phyloP scores from a whole-genome alignment of 2,888 invertebrate species.

The Papilio gigon region DNA sequence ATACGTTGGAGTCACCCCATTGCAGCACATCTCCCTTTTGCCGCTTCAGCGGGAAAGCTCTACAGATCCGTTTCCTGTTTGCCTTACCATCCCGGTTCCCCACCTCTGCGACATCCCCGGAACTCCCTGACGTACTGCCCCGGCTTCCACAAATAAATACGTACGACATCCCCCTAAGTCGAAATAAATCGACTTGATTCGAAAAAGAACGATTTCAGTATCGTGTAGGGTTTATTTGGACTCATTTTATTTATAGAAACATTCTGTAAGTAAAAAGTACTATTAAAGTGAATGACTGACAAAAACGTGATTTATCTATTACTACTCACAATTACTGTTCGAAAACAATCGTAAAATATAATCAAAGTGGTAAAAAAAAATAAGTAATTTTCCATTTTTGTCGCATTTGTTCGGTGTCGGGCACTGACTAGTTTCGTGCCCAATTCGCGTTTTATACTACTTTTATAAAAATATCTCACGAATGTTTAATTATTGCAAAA shows the following conservation, averaged over 20 bases:
- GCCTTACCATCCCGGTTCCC: slow-evolving; percentile 59
- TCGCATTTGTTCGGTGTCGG: too few relatives aligned
- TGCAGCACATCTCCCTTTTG: slow-evolving; percentile 64
- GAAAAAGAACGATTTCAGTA: slow-evolving; percentile 62
- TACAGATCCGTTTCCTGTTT: slow-evolving; percentile 79
- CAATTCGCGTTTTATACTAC: too few relatives aligned
- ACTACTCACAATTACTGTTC: too few relatives aligned
- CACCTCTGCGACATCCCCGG: slow-evolving; percentile 50
- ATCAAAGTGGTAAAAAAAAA: too few relatives aligned
- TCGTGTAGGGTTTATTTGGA: slow-evolving; percentile 30
- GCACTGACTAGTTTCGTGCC: too few relatives aligned
- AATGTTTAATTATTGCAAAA: too few relatives aligned
- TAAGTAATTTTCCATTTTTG: too few relatives aligned
- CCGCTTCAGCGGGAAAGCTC: slow-evolving; percentile 74
- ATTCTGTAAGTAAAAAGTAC: not conserved
- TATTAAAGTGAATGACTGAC: not conserved
- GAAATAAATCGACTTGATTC: slow-evolving; percentile 67
- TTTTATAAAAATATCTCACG: too few relatives aligned
- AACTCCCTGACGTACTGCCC: slow-evolving; percentile 58
- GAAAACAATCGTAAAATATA: too few relatives aligned
- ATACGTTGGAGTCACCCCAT: slow-evolving; percentile 56
- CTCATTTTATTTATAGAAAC: slow-evolving; percentile 14
- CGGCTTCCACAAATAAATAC: slow-evolving; percentile 70
- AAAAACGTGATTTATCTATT: too few relatives aligned
- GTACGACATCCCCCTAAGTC: slow-evolving; percentile 59